These are phyloP conservation scores for Geotrypetes seraphini DNA, from an alignment of 2,797 vertebrate genomes.

Conservation along the genomic window DNA sequence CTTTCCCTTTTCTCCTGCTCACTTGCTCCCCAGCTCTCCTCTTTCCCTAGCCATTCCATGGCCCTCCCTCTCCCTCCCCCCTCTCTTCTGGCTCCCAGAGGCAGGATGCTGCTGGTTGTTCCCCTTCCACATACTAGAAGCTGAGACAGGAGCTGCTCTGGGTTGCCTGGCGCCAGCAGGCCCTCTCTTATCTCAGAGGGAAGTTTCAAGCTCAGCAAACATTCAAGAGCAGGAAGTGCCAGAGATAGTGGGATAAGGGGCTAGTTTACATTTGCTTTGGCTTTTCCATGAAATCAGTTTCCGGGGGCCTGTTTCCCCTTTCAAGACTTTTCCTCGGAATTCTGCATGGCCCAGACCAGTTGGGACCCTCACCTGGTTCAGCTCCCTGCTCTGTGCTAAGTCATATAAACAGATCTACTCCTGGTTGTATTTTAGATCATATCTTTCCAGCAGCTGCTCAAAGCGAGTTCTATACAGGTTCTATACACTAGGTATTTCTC, in stretches of 20 bases:
- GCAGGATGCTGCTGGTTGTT: background rate
- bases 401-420: too few relatives aligned
- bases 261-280: too few relatives aligned
- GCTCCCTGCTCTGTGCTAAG: background rate
- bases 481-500: too few relatives aligned
- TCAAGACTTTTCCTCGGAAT: background rate
- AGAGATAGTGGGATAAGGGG: background rate
- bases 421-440: too few relatives aligned
- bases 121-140: too few relatives aligned
- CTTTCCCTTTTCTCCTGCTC: too few relatives aligned
- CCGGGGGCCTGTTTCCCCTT: too few relatives aligned
- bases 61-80: background rate
- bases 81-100: background rate
- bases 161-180: constrained; percentile 24
- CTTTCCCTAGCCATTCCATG: fast-evolving
- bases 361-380: background rate
- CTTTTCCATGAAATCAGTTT: too few relatives aligned
- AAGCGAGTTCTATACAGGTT: too few relatives aligned
- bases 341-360: background rate
- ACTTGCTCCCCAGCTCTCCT: background rate
- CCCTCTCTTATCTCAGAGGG: constrained; percentile 34
- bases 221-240: constrained; percentile 28
- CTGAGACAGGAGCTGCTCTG: constrained; percentile 34
- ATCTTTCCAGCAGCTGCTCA: too few relatives aligned
- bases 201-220: constrained; percentile 18